phyloP scores from a whole-genome alignment of 1,140 invertebrate species.

The Condylostylus longicornis region DNA sequence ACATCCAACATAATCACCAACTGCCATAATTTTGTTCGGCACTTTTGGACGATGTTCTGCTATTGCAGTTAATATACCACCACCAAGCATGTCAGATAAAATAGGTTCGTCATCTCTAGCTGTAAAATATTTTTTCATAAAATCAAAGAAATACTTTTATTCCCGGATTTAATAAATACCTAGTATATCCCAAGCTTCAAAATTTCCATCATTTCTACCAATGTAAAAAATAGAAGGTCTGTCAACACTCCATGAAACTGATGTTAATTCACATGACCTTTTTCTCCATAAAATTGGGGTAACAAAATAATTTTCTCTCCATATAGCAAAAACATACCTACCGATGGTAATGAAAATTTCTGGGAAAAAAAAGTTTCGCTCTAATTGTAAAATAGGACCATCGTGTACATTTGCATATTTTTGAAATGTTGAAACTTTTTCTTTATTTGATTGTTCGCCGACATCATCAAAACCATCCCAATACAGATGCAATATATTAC shows the following conservation, averaged over 20 bases:
- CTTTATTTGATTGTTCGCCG: conserved; percentile 30
- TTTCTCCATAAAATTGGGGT: conserved; percentile 39
- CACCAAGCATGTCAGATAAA: conserved; percentile 29
- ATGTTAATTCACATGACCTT: conserved; percentile 34
- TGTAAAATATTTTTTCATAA: conserved; percentile 13
- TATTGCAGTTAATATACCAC: conserved; percentile 35
- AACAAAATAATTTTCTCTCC: conserved; percentile 35
- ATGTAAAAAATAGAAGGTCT: conserved; percentile 36
- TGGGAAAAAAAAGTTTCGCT: conserved; percentile 38
- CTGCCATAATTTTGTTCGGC: conserved; percentile 36
- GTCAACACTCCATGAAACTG: conserved; percentile 35
- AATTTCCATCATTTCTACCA: conserved; percentile 35
- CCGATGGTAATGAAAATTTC: conserved; percentile 41
- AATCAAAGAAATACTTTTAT: neutral
- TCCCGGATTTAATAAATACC: conserved; percentile 17
- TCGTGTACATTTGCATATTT: conserved; percentile 43
- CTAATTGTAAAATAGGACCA: conserved; percentile 41
- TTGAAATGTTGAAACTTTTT: conserved; percentile 31
- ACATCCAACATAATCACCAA: conserved; percentile 43
- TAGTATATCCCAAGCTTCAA: conserved; percentile 43
- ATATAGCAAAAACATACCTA: conserved; percentile 41
- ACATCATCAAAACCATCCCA: conserved; percentile 36
- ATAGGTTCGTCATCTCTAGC: conserved; percentile 37
- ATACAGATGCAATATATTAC: too few species aligned
- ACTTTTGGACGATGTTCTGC: conserved; percentile 35